Conservation (phyloP, 2,797 vertebrate species). For the Aeoliscus strigatus region DNA sequence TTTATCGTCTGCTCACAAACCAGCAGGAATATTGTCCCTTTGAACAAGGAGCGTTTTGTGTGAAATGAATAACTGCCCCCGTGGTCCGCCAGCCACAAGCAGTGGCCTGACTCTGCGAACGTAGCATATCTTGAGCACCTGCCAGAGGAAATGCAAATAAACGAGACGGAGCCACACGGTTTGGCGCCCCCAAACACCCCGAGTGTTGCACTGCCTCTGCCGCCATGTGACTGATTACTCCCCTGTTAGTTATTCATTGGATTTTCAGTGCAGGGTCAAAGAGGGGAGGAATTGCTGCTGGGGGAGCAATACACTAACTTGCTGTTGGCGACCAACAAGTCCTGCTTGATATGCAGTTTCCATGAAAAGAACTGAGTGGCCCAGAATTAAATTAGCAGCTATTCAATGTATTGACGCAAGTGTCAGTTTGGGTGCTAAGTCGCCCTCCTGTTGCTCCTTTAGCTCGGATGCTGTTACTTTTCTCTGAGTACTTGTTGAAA, state of each 20-base stretch:
- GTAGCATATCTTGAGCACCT: slow-evolving; percentile 29
- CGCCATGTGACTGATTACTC: slow-evolving; percentile 57
- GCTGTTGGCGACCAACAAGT: slow-evolving; percentile 28
- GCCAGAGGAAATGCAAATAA: slow-evolving; percentile 60
- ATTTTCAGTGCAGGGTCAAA: slow-evolving; percentile 53
- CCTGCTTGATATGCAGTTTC: slow-evolving; percentile 54
- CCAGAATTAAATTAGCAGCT: slow-evolving; percentile 55
- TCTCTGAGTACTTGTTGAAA: slow-evolving; percentile 25
- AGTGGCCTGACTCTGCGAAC: slow-evolving; percentile 26
- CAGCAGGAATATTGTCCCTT: too few relatives aligned
- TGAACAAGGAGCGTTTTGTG: too few relatives aligned
- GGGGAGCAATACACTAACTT: slow-evolving; percentile 36
- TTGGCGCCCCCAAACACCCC: slow-evolving; percentile 20
- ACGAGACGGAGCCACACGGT: slow-evolving; percentile 34
- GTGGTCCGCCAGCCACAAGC: slow-evolving; percentile 8
- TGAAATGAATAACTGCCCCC: slow-evolving; percentile 2
- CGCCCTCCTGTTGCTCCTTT: slow-evolving; percentile 19
- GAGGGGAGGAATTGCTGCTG: slow-evolving; percentile 35
- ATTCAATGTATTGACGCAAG: slow-evolving; percentile 47
- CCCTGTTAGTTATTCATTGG: slow-evolving; percentile 67
- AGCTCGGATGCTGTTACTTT: slow-evolving; percentile 11
- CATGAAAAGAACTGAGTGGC: slow-evolving; percentile 26
- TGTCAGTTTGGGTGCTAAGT: slow-evolving; percentile 31
- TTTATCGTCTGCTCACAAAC: too few relatives aligned
- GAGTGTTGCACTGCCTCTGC: slow-evolving; percentile 22